phyloP scores from a whole-genome alignment of 2,888 invertebrate species.

The Leptarthrus brevirostris region DNA sequence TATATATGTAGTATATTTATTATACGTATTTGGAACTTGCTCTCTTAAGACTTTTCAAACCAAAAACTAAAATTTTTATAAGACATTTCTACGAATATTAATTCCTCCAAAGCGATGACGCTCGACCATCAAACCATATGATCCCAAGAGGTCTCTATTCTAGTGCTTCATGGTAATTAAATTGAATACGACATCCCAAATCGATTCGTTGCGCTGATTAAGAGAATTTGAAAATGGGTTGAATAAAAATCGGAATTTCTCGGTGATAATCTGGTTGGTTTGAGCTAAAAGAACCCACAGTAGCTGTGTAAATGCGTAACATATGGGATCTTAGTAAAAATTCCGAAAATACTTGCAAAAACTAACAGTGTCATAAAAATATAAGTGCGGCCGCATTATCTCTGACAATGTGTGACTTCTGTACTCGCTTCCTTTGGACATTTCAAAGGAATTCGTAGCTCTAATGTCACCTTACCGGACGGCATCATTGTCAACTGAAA shows the following conservation, averaged over 20 bases:
- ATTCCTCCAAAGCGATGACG: too few species aligned
- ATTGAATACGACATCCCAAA: neutral
- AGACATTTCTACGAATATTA: too few species aligned
- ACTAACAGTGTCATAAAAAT: conserved; percentile 3
- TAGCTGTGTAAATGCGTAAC: neutral
- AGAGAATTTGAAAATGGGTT: conserved; percentile 24
- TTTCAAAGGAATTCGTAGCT: conserved; percentile 11
- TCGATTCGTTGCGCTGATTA: conserved; percentile 36
- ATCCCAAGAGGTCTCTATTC: too few species aligned
- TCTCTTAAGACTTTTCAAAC: too few species aligned
- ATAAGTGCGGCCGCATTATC: conserved; percentile 11
- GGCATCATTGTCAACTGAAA: conserved; percentile 53
- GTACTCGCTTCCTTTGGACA: neutral
- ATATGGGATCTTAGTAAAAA: conserved; percentile 12
- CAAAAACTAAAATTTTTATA: too few species aligned
- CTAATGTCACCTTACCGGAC: conserved; percentile 37
- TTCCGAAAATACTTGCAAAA: neutral
- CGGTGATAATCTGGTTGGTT: conserved; percentile 42
- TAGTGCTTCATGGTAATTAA: too few species aligned
- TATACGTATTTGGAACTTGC: too few species aligned
- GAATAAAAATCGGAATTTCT: conserved; percentile 10
- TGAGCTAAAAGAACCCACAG: neutral
- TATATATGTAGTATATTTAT: too few species aligned
- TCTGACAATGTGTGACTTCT: conserved; percentile 6
- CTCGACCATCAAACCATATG: too few species aligned